phyloP scores from a whole-genome alignment of 2,113 vertebrate genomes.

The Trematocara zebra region DNA sequence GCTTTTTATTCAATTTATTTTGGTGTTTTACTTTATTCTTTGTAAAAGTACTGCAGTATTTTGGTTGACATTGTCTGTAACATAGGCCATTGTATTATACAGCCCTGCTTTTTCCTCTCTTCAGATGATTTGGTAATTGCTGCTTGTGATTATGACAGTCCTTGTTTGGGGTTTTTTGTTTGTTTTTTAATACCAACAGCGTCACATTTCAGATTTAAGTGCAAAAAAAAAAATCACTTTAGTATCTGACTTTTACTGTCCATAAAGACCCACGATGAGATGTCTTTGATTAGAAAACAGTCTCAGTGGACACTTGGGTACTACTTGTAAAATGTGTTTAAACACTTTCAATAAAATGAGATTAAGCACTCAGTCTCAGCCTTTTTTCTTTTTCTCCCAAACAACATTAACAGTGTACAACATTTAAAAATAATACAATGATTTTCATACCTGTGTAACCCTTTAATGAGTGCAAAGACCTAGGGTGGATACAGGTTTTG shows the following conservation, averaged over 20 bases:
- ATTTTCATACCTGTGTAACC: neutral
- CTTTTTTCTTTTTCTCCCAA: neutral
- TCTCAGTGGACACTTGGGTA: neutral
- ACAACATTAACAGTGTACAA: neutral
- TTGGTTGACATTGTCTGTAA: conserved; percentile 4
- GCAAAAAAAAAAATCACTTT: neutral
- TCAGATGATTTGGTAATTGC: neutral
- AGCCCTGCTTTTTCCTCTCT: neutral
- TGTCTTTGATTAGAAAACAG: neutral
- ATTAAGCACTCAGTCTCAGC: neutral
- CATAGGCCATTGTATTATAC: neutral
- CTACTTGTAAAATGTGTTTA: conserved; percentile 28
- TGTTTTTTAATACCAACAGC: neutral
- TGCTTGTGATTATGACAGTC: neutral
- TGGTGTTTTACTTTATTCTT: neutral
- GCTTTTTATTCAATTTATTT: neutral
- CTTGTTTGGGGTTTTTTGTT: neutral
- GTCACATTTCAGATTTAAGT: neutral
- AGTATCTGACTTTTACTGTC: neutral
- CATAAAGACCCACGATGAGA: neutral
- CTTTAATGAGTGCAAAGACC: neutral
- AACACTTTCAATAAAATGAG: conserved; percentile 36
- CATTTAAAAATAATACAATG: neutral
- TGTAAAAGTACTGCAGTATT: neutral
- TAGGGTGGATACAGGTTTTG: neutral